These are phyloP conservation scores for Nephrotoma flavescens DNA, from an alignment of 2,888 invertebrate genomes.

Conservation along the genomic window DNA sequence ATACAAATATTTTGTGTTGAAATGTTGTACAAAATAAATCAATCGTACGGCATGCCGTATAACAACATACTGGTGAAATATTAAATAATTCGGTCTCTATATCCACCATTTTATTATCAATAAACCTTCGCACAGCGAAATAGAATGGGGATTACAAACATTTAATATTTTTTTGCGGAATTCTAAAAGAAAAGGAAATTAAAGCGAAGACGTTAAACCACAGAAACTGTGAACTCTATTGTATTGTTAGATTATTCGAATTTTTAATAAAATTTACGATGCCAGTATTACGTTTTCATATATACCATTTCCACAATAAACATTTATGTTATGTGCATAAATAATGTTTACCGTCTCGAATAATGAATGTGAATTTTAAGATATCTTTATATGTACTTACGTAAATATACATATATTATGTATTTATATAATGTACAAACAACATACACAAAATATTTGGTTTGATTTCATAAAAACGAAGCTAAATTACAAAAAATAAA, in stretches of 20 bases:
- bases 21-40: no score
- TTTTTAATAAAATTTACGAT: neutral
- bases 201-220: neutral
- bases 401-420: neutral
- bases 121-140: no score
- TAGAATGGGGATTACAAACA: no score
- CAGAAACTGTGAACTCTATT: neutral
- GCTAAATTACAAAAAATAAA: neutral
- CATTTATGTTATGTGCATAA: neutral
- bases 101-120: no score
- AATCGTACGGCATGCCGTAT: no score
- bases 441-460: neutral
- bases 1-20: no score
- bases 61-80: no score
- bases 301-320: neutral
- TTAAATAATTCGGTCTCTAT: no score
- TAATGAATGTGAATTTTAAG: neutral
- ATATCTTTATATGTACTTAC: neutral
- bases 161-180: neutral
- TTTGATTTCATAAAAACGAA: neutral
- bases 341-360: neutral
- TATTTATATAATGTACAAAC: neutral
- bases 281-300: neutral
- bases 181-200: neutral
- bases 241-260: neutral